phyloP scores from a whole-genome alignment of 1,140 invertebrate species.

The Bombus superbus region DNA sequence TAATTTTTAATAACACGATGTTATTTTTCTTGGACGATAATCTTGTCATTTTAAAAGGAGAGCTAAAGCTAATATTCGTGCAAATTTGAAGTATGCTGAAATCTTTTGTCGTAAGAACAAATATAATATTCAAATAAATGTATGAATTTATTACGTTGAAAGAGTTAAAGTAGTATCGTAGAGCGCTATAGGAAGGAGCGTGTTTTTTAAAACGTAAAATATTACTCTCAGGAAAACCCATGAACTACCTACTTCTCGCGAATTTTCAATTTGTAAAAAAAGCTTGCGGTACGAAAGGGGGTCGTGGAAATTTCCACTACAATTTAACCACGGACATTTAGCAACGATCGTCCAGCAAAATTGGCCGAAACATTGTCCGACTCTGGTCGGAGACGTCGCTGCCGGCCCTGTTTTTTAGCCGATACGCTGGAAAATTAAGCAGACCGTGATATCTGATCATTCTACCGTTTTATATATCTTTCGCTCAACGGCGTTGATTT shows the following conservation, averaged over 20 bases:
- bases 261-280: background rate
- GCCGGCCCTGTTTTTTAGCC: background rate
- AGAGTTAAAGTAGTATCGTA: too few relatives aligned
- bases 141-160: too few relatives aligned
- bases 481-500: slow-evolving; percentile 14
- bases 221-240: background rate
- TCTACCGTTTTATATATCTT: slow-evolving; percentile 55
- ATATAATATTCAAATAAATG: too few relatives aligned
- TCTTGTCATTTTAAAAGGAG: too few relatives aligned
- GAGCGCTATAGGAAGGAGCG: too few relatives aligned
- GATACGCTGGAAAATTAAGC: slow-evolving; percentile 51
- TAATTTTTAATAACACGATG: background rate
- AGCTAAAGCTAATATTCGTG: too few relatives aligned
- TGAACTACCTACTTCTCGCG: background rate
- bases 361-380: background rate
- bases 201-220: background rate
- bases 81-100: too few relatives aligned
- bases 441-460: slow-evolving; percentile 59
- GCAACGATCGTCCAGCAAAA: slow-evolving; percentile 13
- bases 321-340: slow-evolving; percentile 21
- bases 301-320: background rate
- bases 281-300: background rate
- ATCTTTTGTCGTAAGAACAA: too few relatives aligned
- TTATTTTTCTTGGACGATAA: too few relatives aligned
- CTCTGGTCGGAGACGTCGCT: background rate